Base-by-base conservation (phyloP, 2,797 vertebrate species). In the Tangara arthus region DNA sequence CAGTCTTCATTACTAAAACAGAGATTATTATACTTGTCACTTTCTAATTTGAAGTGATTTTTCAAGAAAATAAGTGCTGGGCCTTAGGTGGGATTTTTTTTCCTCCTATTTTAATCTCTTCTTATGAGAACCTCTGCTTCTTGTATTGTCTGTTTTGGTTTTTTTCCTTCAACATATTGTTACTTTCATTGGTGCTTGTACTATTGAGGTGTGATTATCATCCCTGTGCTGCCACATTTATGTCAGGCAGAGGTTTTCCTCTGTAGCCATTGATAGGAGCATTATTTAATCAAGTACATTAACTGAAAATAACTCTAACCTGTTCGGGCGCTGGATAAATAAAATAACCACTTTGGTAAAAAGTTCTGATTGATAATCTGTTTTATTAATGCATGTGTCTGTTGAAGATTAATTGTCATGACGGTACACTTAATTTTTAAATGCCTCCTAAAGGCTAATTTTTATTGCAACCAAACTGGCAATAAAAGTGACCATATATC, bases 31-130 rank as follows among this genome's bases (percentile, higher is more conserved):
- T 11, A 44, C 12, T 53, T 65, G 16, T 11, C 9, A 23, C 12
- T 78, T 80, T 50, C 9, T 39, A 79, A 69, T 35, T 53, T 68
- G 9, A 71, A 71, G 12, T 37, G 11, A 35, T 34, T 75, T 91
- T 92, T 91, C 17, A 59, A 44, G 27, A 78, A 90, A 93, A 53
- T 3, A 80, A 57, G 34, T 4, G 3, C 9, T 3, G 2, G 6
- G 15, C 10, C 5, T 24, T 24, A 49, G n/a, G 23, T 49, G 6
- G 6, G 0, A 30, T 2, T 5, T 20, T 60, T 21, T 39, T 32
- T 0, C 5, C 2, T 28, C 24, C 8, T 11, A 3, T 64, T 84
- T 82, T 71, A 47, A 56, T 56, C 7, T 53, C 39, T 49, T 7
- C 13, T 68, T 60, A 61, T 19, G 11, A 76, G 12, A 23, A 90